These are phyloP conservation scores for Tenthredo distinguenda DNA, from an alignment of 2,888 invertebrate genomes.

Conservation along the genomic window DNA sequence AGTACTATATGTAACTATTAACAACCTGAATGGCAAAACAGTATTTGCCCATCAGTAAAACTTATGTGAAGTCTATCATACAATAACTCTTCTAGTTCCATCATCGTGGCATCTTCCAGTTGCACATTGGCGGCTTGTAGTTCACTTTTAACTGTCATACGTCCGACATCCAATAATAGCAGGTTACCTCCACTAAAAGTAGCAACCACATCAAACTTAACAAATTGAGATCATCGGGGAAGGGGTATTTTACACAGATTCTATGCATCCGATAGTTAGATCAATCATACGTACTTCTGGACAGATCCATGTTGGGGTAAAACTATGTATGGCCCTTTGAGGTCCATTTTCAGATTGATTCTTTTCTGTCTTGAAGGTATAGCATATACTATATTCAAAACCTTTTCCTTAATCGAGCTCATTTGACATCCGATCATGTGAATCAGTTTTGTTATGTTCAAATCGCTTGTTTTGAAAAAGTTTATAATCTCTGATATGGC, in stretches of 20 bases:
- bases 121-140: constrained; percentile 85
- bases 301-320: constrained; percentile 87
- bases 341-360: constrained; percentile 86
- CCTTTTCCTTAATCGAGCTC: constrained; percentile 75
- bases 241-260: neutral
- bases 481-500: constrained; percentile 86
- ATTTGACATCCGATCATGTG: constrained; percentile 66
- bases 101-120: constrained; percentile 88
- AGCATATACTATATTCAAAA: constrained; percentile 78
- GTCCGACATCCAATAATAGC: constrained; percentile 87
- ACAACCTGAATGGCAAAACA: constrained; percentile 81
- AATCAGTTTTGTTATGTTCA: constrained; percentile 78
- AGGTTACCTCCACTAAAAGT: constrained; percentile 84
- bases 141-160: constrained; percentile 85
- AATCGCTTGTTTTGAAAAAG: constrained; percentile 83
- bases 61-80: constrained; percentile 88
- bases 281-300: constrained; percentile 80
- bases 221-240: neutral
- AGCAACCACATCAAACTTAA: constrained; percentile 24
- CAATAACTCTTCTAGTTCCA: constrained; percentile 89
- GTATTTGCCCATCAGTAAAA: constrained; percentile 85
- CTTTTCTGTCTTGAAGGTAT: constrained; percentile 81
- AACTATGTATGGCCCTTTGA: constrained; percentile 88
- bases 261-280: constrained; percentile 4
- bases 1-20: constrained; percentile 1